Base-by-base conservation (phyloP, 53 echinoderm and acorn worm species). In the Temnopleurus reevesii region DNA sequence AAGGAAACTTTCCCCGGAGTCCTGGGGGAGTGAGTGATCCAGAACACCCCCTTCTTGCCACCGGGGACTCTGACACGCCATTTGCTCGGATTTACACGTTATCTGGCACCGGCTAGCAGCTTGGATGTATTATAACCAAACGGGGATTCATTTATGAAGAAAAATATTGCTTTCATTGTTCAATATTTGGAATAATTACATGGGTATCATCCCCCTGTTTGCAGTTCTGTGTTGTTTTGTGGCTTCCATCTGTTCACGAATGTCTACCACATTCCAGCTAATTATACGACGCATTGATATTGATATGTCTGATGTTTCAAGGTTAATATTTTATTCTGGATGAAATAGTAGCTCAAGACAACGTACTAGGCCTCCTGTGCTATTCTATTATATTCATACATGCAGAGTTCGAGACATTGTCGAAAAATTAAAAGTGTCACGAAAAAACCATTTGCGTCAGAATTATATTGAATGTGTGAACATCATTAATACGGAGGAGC, bases 41-140 rank as follows among this genome's bases (percentile, higher is more conserved):
- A 35, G 55, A 15, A 83, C 47, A 56, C 57, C 57, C 36, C 83
- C 83, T 21, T 83, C 15, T 34, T 51, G 24, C 57, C 41, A 36
- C 6, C 6, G 60, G 86, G 59, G 76, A 60, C 36, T 45, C 15
- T 12, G 41, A 43, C 59, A 85, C 27, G 59, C 61, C 86, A 85
- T 61, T 85, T 85, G n/a, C 59, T 3, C 2, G 88, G 71, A 71
- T 66, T 87, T 87, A 65, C 88, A 71, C 88, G 88, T 87, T 66
- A 12, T 2, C 3, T 33, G 25, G 51, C 88, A 66, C 88, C 46
- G 7, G 34, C 36, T 19, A 33, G 8, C 88, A 87, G 45, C 88
- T 71, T 87, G 88, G 2, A 17, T 31, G 88, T 36, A 87, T 87
- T 87, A 87, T 12, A 33, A 45, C 43, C 45, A n/a, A 85, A 85